Base-by-base conservation (phyloP, 2,113 vertebrate species). In the Himantopus leucocephalus region DNA sequence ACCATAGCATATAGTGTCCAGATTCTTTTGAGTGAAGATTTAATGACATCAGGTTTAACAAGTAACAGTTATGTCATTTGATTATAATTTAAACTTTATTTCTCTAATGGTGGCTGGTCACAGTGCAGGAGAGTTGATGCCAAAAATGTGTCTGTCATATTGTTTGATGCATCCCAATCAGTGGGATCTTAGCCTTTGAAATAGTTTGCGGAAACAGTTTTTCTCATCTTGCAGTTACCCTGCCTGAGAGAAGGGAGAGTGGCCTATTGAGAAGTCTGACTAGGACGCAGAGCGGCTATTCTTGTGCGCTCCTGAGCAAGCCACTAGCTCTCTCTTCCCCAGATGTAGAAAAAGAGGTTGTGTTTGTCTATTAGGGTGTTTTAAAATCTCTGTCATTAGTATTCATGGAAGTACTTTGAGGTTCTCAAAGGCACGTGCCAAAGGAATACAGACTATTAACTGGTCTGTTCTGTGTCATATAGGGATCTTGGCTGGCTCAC, bases 381-480 rank as follows among this genome's bases (percentile, higher is more conserved):
- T 80, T 79, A 47, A 93, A 93, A 76, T 93, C 60, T 92, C 92
- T 96, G 91, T 94, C 24, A 18, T 68, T 80, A 92, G 59, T 75
- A 32, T 41, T 91, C 62, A 9, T 80, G 47, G 92, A 71, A 78
- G 67, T 79, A 75, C 56, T 95, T 66, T 88, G 90, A 91, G 75
- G 53, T 88, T 96, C 85, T 74, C 50, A 83, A 85, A 92, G 91
- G 83, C 83, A 66, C 0, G 1, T 93, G 75, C 68, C 88, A 41
- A 58, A 97, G 60, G 71, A 78, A 52, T 71, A 48, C 60, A 82
- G 39, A 7, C 14, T 27, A 5, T 79, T 82, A 47, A 63, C 50
- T 1, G 3, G 4, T 13, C 58, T 71, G 55, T 87, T 81, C 47
- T 85, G 24, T 45, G 64, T 37, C 67, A 41, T 23, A 12, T 17